Base-by-base conservation (phyloP, 2,888 invertebrate genomes). In the Adelphocoris suturalis region DNA sequence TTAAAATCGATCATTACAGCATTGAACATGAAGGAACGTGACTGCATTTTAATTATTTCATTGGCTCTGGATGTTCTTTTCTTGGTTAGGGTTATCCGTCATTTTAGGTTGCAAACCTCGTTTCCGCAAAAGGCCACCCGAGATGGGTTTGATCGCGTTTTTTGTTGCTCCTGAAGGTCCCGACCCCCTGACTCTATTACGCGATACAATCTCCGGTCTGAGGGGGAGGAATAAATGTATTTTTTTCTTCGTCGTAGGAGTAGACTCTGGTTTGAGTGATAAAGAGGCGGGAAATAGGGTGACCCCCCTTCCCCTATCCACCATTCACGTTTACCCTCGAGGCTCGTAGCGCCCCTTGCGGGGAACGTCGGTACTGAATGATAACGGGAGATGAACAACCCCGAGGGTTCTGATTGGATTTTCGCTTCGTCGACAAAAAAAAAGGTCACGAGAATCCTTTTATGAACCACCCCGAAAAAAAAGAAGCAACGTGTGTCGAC, bases 321-420 rank as follows among this genome's bases (percentile, higher is more conserved):
- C 23, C 68, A 23, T 27, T 19, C 27, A 13, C 68, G 37, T 37
- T 37, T 7, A 37, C 37, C 37, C 37, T 37, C 37, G 37, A 37
- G 37, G 37, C 37, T 37, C 2, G 3, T 37, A 27, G 1, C 68
- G 68, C 23, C 23, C 68, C 68, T 23, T 12, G 68, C 13, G 23
- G 9, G 0, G 27, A 19, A 68, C n/a, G 23, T 68, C 27, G 19
- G 23, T 27, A 68, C 68, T 68, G 23, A 7, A 68, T 23, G 37
- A 37, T 5, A 23, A 19, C 19, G 68, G 23, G 13, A 37, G 37
- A 19, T 13, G 5, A 23, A 19, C 68, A 68, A 27, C 68, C 68
- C 68, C 68, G 11, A 68, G 19, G 68, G 68, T 12, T 11, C 68
- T 68, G 68, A 68, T 68, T 68, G 68, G 68, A 68, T 68, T 68